Conservation (phyloP, 2,113 vertebrate species). For the Etia nguti region DNA sequence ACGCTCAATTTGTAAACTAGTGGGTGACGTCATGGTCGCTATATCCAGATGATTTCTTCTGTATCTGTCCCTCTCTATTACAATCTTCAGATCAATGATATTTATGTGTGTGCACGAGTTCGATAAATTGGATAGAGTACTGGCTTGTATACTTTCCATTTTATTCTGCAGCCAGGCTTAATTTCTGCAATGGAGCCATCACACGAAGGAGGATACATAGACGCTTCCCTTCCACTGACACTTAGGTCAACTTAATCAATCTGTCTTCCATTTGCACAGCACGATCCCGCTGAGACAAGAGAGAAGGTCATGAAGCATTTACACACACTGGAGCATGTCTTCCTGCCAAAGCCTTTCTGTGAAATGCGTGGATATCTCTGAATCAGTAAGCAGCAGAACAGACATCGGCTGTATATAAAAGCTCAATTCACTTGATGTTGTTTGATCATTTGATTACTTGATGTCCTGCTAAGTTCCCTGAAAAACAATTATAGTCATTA, state of each 20-base stretch:
- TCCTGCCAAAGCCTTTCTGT: background rate
- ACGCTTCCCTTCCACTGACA: slow-evolving; percentile 15
- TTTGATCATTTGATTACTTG: background rate
- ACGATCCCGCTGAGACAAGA: background rate
- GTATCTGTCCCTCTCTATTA: background rate
- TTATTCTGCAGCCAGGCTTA: background rate
- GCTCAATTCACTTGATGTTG: background rate
- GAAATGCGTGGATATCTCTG: background rate
- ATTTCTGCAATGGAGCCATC: background rate
- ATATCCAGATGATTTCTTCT: background rate
- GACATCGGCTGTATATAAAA: background rate
- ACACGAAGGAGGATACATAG: slow-evolving; percentile 1
- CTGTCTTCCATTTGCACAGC: slow-evolving; percentile 43
- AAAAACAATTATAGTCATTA: background rate
- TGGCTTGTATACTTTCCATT: background rate
- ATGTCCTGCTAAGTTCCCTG: background rate
- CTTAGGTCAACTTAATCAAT: slow-evolving; percentile 53
- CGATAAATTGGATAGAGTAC: background rate
- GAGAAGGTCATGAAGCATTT: slow-evolving; percentile 45
- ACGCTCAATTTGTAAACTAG: background rate
- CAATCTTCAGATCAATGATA: background rate
- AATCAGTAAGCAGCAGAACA: background rate
- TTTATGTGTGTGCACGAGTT: background rate
- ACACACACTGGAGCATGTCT: background rate
- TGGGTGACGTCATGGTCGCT: background rate